A percentile compares a stretch with the other conserved stretches of the same genome.
phyloP scores from a whole-genome alignment of 2,113 vertebrate genomes.

The Pteruthius melanotis region DNA sequence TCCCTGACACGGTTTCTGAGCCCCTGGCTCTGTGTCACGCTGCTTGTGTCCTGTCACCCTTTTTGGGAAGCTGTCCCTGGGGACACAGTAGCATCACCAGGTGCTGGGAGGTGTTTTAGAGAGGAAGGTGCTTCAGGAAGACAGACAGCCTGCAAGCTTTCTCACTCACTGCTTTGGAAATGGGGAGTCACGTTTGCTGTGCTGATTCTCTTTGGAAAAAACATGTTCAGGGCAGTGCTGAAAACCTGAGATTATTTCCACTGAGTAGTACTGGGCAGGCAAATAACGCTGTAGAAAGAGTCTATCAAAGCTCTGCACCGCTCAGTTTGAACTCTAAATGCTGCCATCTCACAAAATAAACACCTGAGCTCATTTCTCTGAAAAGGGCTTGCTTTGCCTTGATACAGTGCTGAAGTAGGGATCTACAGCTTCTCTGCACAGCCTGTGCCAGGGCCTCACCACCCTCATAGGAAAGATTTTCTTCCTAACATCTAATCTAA shows the following conservation, averaged over 20 bases:
- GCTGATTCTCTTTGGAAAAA: neutral
- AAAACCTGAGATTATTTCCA: neutral
- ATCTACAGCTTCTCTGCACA: neutral
- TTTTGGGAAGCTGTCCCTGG: neutral
- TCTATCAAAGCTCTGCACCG: neutral
- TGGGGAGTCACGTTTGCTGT: rapidly evolving
- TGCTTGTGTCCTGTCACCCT: neutral
- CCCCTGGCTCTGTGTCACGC: neutral
- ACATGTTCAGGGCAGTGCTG: neutral
- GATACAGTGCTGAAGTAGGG: neutral
- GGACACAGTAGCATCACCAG: neutral
- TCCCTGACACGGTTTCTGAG: neutral
- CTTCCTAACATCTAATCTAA: neutral
- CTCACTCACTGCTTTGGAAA: neutral
- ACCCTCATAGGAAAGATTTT: neutral
- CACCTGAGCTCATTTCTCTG: neutral
- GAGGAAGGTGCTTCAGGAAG: neutral
- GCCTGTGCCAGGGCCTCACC: neutral
- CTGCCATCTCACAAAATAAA: neutral
- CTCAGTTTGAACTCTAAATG: neutral
- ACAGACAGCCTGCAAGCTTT: neutral
- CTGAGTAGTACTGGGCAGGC: neutral
- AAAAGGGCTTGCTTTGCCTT: neutral
- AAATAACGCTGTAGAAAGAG: neutral
- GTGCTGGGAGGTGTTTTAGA: neutral